Evolutionary conservation across 2,113 vertebrate genomes (phyloP).

Genomic region (Cololabis saira): DNA sequence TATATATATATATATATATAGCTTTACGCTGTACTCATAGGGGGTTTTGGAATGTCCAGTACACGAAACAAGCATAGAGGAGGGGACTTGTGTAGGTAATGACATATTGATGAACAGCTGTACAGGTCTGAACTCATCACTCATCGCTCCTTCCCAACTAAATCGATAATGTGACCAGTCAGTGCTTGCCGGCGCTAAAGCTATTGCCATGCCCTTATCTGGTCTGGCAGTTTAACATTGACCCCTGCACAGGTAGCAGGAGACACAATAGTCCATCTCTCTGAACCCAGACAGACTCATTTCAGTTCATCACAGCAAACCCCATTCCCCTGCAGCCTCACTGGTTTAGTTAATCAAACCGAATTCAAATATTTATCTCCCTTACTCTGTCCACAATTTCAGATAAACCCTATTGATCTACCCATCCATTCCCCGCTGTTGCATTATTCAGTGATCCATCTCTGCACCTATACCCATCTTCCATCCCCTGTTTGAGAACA

Average conservation of each 20-base stretch:
- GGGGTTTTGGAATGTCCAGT: neutral
- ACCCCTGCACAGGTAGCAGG: slow-evolving; percentile 81
- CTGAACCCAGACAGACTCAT: slow-evolving; percentile 64
- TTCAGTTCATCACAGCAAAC: slow-evolving; percentile 43
- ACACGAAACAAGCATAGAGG: slow-evolving; percentile 1
- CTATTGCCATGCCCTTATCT: slow-evolving; percentile 74
- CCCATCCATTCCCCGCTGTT: slow-evolving; percentile 49
- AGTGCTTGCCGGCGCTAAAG: slow-evolving; percentile 75
- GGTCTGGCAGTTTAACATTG: slow-evolving; percentile 78
- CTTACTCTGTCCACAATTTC: slow-evolving; percentile 42
- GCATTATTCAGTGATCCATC: slow-evolving; percentile 49
- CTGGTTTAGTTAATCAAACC: slow-evolving; percentile 47
- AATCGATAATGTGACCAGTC: slow-evolving; percentile 67
- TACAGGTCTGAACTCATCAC: slow-evolving; percentile 61
- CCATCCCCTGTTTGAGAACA: slow-evolving; percentile 4
- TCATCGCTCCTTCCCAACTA: slow-evolving; percentile 56
- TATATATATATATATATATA: too few relatives aligned
- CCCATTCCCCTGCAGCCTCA: slow-evolving; percentile 6
- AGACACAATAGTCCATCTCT: slow-evolving; percentile 82
- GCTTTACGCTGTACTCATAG: neutral
- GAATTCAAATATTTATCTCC: slow-evolving; percentile 15
- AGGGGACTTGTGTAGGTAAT: slow-evolving; percentile 15
- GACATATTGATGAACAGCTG: slow-evolving; percentile 74
- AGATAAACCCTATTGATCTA: slow-evolving; percentile 41
- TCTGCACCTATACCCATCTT: slow-evolving; percentile 9